A percentile compares a stretch with the other conserved stretches of the same genome.
Evolutionary conservation across 2,888 invertebrate species (phyloP).

Genomic region (Sabellastarte sp.): DNA sequence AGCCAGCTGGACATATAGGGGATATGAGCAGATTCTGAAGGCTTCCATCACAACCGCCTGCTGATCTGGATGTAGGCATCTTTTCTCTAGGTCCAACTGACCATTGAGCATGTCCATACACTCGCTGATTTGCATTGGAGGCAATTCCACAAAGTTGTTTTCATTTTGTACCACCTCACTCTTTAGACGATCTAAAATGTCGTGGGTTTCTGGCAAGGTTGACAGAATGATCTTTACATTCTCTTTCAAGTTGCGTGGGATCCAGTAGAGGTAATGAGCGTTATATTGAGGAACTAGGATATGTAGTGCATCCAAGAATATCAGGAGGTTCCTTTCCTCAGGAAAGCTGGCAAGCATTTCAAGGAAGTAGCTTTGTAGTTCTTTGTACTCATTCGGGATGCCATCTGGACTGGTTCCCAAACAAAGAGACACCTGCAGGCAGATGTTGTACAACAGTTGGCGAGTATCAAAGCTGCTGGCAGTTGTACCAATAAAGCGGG

Average conservation of each 20-base stretch:
- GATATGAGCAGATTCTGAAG: conserved; percentile 38
- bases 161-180: conserved; percentile 26
- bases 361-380: conserved; percentile 41
- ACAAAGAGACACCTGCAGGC: conserved; percentile 38
- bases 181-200: conserved; percentile 34
- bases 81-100: conserved; percentile 29
- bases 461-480: conserved; percentile 39
- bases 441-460: conserved; percentile 44
- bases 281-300: conserved; percentile 24
- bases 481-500: conserved; percentile 45
- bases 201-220: conserved; percentile 33
- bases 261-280: conserved; percentile 34
- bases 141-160: conserved; percentile 25
- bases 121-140: conserved; percentile 9
- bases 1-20: conserved; percentile 43
- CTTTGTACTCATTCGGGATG: conserved; percentile 40
- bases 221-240: conserved; percentile 52
- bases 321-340: conserved; percentile 35
- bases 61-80: conserved; percentile 39
- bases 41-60: conserved; percentile 31
- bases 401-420: conserved; percentile 25
- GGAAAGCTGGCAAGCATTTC: conserved; percentile 40
- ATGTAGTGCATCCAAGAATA: conserved; percentile 35
- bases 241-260: conserved; percentile 35
- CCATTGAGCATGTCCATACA: conserved; percentile 16